Base-by-base conservation (phyloP, 2,797 vertebrate species). In the Sarcoramphus papa region DNA sequence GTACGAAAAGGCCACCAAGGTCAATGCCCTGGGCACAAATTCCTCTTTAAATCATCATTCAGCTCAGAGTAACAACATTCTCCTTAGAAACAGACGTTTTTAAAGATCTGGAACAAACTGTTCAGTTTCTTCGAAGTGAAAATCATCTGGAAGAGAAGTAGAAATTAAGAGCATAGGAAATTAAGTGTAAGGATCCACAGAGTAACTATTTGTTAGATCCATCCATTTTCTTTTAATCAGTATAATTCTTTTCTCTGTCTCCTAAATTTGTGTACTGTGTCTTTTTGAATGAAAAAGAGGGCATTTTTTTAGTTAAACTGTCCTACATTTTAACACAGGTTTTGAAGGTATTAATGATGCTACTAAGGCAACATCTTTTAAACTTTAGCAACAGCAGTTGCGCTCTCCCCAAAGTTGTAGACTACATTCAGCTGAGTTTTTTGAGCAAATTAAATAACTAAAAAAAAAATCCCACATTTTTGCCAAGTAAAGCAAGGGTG, bases 1-100 rank as follows among this genome's bases (percentile, higher is more conserved):
- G 97, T 98, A 97, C 91, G 85, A 86, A 97, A 96, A 97, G 98
- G 98, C 98, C 97, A 97, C 92, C 64, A 92, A 98, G 98, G 98
- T 98, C 98, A 98, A 94, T 90, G 98, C 98, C 98, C 98, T 85
- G 96, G 98, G 98, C 98, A 96, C 97, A 98, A 97, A 98, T 98
- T 98, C 98, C 97, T 98, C 95, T 97, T 97, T 90, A 95, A 97
- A 93, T 92, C 94, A 92, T 94, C 95, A 95, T 57, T 95, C 97
- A 89, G 93, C 94, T 98, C 94, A 94, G 93, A 97, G 91, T 91
- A 93, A 94, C 93, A 91, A 76, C 64, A 73, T 81, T 84, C 56
- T 79, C 68, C 91, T 95, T 77, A 80, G 79, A 95, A 96, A 95
- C 9, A 96, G 93, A 83, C 78, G 37, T 88, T 95, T 91, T 88